Percentiles rank a stretch among this genome's conserved stretches.
phyloP scores from a whole-genome alignment of 1,140 invertebrate genomes.

The Calephelis nemesis region DNA sequence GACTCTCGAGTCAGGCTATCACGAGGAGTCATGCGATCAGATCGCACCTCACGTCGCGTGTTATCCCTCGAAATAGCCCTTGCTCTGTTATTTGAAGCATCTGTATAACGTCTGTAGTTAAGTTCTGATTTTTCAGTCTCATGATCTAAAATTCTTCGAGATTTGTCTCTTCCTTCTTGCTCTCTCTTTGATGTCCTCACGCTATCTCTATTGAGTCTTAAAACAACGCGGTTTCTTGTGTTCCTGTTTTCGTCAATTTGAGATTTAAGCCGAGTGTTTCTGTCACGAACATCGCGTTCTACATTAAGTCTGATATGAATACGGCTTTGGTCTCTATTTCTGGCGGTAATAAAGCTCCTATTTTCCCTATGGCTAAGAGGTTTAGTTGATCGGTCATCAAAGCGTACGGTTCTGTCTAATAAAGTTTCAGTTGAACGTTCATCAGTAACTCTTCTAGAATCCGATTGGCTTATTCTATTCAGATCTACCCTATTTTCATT shows the following conservation, averaged over 20 bases:
- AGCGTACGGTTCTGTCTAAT: not conserved
- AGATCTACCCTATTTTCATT: not conserved
- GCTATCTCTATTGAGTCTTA: not conserved
- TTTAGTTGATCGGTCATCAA: not conserved
- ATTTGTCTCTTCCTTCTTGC: not conserved
- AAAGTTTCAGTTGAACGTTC: not conserved
- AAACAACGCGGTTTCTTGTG: not conserved
- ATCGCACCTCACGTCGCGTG: not conserved
- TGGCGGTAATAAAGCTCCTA: not conserved
- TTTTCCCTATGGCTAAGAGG: not conserved
- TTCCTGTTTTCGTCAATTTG: not conserved
- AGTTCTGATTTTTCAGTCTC: slow-evolving; percentile 3
- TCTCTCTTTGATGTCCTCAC: not conserved
- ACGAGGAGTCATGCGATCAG: not conserved
- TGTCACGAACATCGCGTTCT: not conserved
- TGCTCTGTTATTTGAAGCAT: not conserved
- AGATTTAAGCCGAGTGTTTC: not conserved
- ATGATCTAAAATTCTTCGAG: not conserved
- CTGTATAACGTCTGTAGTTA: not conserved
- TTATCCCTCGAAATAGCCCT: not conserved
- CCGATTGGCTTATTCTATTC: not conserved
- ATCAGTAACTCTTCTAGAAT: not conserved
- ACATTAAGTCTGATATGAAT: not conserved
- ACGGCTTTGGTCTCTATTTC: not conserved
- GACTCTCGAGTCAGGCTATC: not conserved